phyloP scores from a whole-genome alignment of 1,140 invertebrate species.

The Monomorium pharaonis region DNA sequence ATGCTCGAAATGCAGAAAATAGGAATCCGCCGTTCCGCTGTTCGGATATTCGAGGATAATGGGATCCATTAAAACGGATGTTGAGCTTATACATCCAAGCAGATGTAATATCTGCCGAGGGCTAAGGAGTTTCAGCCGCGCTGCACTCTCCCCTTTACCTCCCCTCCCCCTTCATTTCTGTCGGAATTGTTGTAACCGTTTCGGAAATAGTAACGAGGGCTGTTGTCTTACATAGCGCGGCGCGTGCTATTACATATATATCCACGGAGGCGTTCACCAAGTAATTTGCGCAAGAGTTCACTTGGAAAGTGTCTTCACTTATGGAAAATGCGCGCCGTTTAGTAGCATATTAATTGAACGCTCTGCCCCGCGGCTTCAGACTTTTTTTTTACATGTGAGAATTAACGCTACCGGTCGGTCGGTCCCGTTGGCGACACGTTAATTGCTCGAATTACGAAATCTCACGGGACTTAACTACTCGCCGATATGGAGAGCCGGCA shows the following conservation, averaged over 20 bases:
- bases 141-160: neutral
- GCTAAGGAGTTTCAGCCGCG: neutral
- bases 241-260: conserved; percentile 28
- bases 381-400: conserved; percentile 28
- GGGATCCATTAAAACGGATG: neutral
- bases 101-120: neutral
- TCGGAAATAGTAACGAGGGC: neutral
- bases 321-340: conserved; percentile 10
- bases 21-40: neutral
- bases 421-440: neutral
- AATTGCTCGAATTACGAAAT: conserved; percentile 32
- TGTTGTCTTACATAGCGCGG: conserved; percentile 16
- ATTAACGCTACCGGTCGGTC: neutral
- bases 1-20: neutral
- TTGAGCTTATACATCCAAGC: neutral
- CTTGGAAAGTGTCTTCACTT: conserved; percentile 23
- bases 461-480: neutral
- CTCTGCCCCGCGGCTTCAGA: neutral
- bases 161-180: neutral
- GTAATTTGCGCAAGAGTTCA: conserved; percentile 30
- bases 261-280: conserved; percentile 6
- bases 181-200: neutral
- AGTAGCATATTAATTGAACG: neutral
- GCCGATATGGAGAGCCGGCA: neutral
- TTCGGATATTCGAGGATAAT: neutral